These are phyloP conservation scores for Tor tambroides DNA, from an alignment of 2,113 vertebrate species.

Conservation along the genomic window DNA sequence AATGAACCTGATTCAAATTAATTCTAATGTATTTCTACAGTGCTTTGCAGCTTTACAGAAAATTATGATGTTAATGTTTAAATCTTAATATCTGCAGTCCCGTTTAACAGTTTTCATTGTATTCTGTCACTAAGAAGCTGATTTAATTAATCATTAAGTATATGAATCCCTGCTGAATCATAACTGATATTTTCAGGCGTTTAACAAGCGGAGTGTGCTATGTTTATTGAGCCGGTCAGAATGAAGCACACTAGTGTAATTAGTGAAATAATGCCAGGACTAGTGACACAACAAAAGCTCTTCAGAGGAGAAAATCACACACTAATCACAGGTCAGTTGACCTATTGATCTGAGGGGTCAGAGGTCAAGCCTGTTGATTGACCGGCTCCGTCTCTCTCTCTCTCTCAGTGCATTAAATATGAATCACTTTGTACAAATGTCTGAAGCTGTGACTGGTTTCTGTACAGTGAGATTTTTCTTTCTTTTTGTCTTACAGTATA, in stretches of 20 bases:
- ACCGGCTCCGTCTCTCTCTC: conserved; percentile 49
- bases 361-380: conserved; percentile 64
- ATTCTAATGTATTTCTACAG: no score
- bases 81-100: no score
- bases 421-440: not conserved
- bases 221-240: conserved; percentile 47
- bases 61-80: no score
- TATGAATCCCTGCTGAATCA: not conserved
- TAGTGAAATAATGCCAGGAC: conserved; percentile 14
- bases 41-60: no score
- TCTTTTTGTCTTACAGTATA: not conserved
- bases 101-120: not conserved
- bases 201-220: conserved; percentile 32
- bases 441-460: not conserved
- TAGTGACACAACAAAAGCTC: conserved; percentile 45
- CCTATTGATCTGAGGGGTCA: conserved; percentile 47
- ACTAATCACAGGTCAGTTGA: conserved; percentile 66
- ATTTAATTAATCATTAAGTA: not conserved
- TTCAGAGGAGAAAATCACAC: conserved; percentile 57
- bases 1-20: no score
- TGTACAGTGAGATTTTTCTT: not conserved
- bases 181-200: not conserved
- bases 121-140: not conserved
- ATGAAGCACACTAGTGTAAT: not conserved
- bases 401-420: not conserved